A percentile compares a stretch with the other conserved stretches of the same genome.
phyloP scores from a whole-genome alignment of 1,140 invertebrate genomes.

The Lerema accius region DNA sequence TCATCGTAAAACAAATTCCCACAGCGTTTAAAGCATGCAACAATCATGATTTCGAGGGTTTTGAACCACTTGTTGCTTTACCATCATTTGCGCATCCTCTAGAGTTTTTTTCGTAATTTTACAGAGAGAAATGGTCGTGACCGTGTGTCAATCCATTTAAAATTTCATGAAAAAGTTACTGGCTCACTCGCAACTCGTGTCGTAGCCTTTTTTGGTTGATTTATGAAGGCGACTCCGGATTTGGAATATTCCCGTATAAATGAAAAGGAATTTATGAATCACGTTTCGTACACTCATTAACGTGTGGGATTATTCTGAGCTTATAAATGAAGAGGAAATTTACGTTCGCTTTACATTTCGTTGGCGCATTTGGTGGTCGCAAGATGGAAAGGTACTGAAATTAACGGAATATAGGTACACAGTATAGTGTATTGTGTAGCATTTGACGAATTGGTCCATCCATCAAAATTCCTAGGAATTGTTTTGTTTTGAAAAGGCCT shows the following conservation, averaged over 20 bases:
- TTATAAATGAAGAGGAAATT: constrained; percentile 10
- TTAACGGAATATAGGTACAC: background rate
- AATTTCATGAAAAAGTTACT: constrained; percentile 19
- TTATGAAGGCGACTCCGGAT: constrained; percentile 20
- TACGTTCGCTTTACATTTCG: background rate
- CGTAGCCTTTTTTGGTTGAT: constrained; percentile 15
- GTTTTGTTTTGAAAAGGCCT: no score
- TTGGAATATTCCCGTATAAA: constrained; percentile 15
- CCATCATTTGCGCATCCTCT: constrained; percentile 19
- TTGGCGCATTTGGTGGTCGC: background rate
- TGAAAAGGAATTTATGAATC: constrained; percentile 20
- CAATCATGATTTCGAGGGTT: constrained; percentile 22
- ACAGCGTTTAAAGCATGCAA: constrained; percentile 18
- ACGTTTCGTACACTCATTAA: constrained; percentile 16
- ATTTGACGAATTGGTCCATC: no score
- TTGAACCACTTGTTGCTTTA: constrained; percentile 23
- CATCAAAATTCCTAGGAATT: no score
- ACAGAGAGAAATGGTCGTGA: constrained; percentile 8
- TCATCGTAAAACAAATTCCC: constrained; percentile 16
- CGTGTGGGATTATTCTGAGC: constrained; percentile 13
- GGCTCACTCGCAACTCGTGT: constrained; percentile 1
- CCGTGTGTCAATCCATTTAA: constrained; percentile 30
- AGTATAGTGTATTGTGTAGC: no score
- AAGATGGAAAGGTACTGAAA: background rate
- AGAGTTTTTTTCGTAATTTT: constrained; percentile 22